Evolutionary conservation across 2,888 invertebrate genomes (phyloP).

Genomic region (Apamea monoglypha): DNA sequence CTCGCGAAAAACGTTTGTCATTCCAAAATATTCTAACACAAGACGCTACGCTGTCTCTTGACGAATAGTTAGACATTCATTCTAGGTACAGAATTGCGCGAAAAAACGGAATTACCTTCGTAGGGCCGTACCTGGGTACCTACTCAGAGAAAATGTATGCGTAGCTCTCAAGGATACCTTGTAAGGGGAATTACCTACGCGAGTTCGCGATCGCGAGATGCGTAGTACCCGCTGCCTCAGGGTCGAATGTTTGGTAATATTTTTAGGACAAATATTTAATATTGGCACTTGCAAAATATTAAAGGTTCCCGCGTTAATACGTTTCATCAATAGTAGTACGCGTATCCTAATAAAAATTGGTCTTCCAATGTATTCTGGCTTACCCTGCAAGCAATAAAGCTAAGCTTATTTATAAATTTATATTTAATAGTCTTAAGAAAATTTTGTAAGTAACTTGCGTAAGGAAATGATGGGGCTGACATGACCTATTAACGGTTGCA

Average conservation of each 20-base stretch:
- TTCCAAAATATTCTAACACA: constrained; percentile 45
- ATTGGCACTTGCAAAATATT: constrained; percentile 32
- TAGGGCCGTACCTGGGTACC: constrained; percentile 25
- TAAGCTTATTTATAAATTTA: too few relatives aligned
- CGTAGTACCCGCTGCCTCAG: constrained; percentile 26
- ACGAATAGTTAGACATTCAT: constrained; percentile 53
- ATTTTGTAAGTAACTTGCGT: too few relatives aligned
- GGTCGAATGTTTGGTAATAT: constrained; percentile 34
- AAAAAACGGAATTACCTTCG: constrained; percentile 33
- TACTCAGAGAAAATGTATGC: constrained; percentile 55
- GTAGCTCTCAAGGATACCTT: constrained; percentile 39
- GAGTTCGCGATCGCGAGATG: constrained; percentile 14
- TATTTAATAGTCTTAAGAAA: too few relatives aligned
- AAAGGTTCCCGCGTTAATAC: constrained; percentile 26
- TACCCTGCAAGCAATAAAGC: too few relatives aligned
- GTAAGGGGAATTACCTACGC: constrained; percentile 46
- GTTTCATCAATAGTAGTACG: constrained; percentile 3
- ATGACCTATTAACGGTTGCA: too few relatives aligned
- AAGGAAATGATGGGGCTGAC: too few relatives aligned
- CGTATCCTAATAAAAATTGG: constrained; percentile 2
- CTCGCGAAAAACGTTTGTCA: neutral
- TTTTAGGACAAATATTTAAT: constrained; percentile 43
- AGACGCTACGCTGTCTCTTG: constrained; percentile 21
- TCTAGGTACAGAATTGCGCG: constrained; percentile 24
- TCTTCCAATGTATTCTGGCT: too few relatives aligned